Base-by-base conservation (phyloP, 2,113 vertebrate species). In the Pseudopodoces humilis region DNA sequence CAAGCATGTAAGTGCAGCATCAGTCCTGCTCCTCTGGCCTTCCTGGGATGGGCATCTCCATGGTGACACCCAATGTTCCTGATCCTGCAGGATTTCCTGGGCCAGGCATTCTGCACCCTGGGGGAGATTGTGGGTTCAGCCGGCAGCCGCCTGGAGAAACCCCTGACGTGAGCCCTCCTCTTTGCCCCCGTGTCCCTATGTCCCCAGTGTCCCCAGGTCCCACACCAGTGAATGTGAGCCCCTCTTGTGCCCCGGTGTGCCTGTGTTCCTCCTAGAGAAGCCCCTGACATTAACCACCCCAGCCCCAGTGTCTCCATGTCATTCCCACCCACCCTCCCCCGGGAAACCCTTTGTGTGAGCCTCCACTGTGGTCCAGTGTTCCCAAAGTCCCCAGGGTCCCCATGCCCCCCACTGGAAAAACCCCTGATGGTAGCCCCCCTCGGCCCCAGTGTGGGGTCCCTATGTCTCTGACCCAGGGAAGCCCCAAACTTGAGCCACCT, bases 71-170 rank as follows among this genome's bases (percentile, higher is more conserved):
- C 2, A 0, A 7, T 9, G n/a, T 39, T 55, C 37, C 72, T 3
- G 4, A 37, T 77, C 17, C 46, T 52, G 13, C 83, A 99, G 99
- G 99, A 99, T 97, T 99, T 99, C 94, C 98, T 99, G 95, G 99
- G 99, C 83, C 99, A 99, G 97, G 98, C 98, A 80, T 99, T 99
- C 98, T 99, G 99, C 93, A 99, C 99, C 47, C 98, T 99, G 8
- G 99, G 99, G 7, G 99, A 99, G 97, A 99, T 99, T 3, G 99
- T 99, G 87, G 99, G 99, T 83, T 99, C 99, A 7, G 97, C 99
- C 2, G 99, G 98, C 91, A 99, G 99, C 95, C 98, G 99, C 84
- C 98, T 99, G 95, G 99, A 99, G 97, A 99, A 99, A 95, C 97
- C 99, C 31, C 97, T 99, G 82, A 99, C 95, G 99, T 99, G 97